Conservation (phyloP, 2,888 invertebrate genomes). For the Drosophila greeni region DNA sequence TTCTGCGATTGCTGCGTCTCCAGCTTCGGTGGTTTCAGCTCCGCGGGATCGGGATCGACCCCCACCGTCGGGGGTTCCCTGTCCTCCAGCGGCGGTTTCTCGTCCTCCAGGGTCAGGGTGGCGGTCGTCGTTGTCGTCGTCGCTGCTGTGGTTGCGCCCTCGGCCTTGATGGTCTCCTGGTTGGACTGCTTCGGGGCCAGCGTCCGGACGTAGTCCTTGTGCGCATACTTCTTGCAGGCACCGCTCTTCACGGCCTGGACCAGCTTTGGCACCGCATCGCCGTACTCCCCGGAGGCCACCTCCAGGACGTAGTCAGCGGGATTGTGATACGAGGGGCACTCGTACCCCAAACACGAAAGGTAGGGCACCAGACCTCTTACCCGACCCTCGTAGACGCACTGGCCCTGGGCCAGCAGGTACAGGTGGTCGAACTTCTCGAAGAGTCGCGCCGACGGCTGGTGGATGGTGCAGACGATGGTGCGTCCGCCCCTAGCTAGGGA, state of each 20-base stretch:
- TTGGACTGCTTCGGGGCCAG: constrained; percentile 33
- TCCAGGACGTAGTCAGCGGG: constrained; percentile 99
- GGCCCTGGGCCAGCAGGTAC: constrained; percentile 94
- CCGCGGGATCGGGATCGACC: constrained; percentile 43
- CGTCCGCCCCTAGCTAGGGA: constrained; percentile 91
- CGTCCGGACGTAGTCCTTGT: constrained; percentile 74
- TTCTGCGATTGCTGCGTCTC: constrained; percentile 73
- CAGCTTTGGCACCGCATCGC: constrained; percentile 90
- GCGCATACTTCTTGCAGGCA: constrained; percentile 83
- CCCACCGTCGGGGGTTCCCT: constrained; percentile 74
- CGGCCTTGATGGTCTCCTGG: constrained; percentile 80
- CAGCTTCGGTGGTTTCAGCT: constrained; percentile 79
- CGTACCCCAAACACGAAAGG: constrained; percentile 88
- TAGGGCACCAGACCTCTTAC: constrained; percentile 92
- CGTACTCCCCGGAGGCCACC: constrained; percentile 96
- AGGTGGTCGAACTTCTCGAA: constrained; percentile 98
- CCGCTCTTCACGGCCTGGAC: constrained; percentile 91
- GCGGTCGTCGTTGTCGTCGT: constrained; percentile 60
- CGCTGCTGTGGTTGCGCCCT: constrained; percentile 51
- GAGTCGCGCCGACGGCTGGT: constrained; percentile 95
- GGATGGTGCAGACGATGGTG: constrained; percentile 97
- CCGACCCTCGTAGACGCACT: constrained; percentile 94
- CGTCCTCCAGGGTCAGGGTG: constrained; percentile 79
- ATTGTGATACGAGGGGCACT: constrained; percentile 97
- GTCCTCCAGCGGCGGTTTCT: constrained; percentile 76